A percentile compares a stretch with the other conserved stretches of the same genome.
phyloP scores from a whole-genome alignment of 1,140 invertebrate genomes.

The Drosophila yakuba region DNA sequence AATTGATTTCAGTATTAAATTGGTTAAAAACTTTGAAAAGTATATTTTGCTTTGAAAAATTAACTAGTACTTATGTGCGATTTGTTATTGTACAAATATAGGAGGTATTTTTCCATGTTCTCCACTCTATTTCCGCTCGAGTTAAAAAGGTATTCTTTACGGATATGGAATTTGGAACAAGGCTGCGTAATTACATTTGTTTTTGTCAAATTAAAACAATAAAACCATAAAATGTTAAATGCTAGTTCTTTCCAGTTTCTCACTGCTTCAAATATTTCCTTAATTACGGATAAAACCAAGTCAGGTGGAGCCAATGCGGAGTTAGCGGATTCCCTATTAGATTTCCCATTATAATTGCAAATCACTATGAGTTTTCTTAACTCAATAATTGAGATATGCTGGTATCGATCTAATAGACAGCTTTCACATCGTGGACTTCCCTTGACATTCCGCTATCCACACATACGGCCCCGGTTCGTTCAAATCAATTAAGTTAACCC shows the following conservation, averaged over 20 bases:
- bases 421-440: constrained; percentile 29
- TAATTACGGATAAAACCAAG: constrained; percentile 6
- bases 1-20: constrained; percentile 7
- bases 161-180: constrained; percentile 14
- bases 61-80: background rate
- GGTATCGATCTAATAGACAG: constrained; percentile 22
- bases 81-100: background rate
- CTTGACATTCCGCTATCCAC: constrained; percentile 33
- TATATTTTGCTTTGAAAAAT: too few relatives aligned
- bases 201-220: constrained; percentile 1
- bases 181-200: constrained; percentile 5
- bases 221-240: constrained; percentile 5
- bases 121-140: constrained; percentile 1
- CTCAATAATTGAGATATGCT: constrained; percentile 33
- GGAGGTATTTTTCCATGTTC: background rate
- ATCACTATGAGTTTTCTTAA: constrained; percentile 7
- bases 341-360: constrained; percentile 12
- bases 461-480: constrained; percentile 32
- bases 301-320: background rate
- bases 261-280: constrained; percentile 10
- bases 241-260: constrained; percentile 2
- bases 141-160: background rate
- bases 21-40: background rate
- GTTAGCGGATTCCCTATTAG: background rate
- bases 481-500: constrained; percentile 48